These are phyloP conservation scores for Selene dorsalis DNA, from an alignment of 2,797 vertebrate species.

Conservation along the genomic window DNA sequence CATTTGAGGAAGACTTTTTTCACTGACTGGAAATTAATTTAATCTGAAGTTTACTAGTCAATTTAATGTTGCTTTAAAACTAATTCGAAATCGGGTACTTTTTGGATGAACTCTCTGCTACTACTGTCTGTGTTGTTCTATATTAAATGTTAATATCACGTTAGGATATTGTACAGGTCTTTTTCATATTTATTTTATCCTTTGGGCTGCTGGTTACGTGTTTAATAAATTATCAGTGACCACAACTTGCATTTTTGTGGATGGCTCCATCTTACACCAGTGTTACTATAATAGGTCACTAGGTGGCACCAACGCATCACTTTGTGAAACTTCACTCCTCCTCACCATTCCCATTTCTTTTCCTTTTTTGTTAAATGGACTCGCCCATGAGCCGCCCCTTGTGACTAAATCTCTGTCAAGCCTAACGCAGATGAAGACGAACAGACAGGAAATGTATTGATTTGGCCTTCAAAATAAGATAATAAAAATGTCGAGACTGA, in stretches of 20 bases:
- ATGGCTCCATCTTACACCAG: neutral
- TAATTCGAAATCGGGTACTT: too few species aligned
- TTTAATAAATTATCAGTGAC: neutral
- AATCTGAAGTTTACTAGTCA: too few species aligned
- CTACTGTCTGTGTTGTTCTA: neutral
- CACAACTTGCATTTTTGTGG: neutral
- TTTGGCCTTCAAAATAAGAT: conserved; percentile 34
- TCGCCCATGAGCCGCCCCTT: conserved; percentile 81
- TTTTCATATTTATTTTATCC: neutral
- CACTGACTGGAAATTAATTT: neutral
- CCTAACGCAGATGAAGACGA: neutral
- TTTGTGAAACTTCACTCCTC: conserved; percentile 9
- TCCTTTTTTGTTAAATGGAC: conserved; percentile 76
- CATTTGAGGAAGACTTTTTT: too few species aligned
- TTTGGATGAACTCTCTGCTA: neutral
- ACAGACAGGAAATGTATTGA: conserved; percentile 22
- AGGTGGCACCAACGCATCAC: conserved; percentile 65
- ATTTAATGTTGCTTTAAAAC: neutral
- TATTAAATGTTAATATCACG: neutral
- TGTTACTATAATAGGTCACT: conserved; percentile 26
- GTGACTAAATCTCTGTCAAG: conserved; percentile 63
- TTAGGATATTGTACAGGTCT: too few species aligned
- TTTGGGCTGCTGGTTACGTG: neutral
- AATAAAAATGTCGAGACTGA: rapidly evolving
- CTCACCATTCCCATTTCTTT: conserved; percentile 20